A percentile compares a stretch with the other conserved stretches of the same genome.
These are phyloP conservation scores for Loripinus fragilis DNA, from an alignment of 2,888 invertebrate genomes.

Conservation along the genomic window DNA sequence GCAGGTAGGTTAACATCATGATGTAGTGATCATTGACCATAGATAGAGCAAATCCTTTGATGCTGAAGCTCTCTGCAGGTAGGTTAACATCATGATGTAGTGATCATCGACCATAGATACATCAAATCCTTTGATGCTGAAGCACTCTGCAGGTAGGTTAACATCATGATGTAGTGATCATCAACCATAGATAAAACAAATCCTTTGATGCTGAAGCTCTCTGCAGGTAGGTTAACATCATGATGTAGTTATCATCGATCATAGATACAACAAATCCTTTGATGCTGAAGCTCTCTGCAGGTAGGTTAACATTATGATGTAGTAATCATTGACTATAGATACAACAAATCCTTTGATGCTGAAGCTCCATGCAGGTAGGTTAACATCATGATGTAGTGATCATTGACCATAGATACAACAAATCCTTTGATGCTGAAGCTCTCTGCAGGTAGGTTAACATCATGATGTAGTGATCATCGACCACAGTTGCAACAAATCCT, in stretches of 20 bases:
- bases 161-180: constrained; percentile 86
- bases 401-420: constrained; percentile 87
- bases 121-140: constrained; percentile 87
- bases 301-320: constrained; percentile 86
- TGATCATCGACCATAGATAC: constrained; percentile 88
- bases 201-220: constrained; percentile 87
- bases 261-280: constrained; percentile 86
- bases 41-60: constrained; percentile 87
- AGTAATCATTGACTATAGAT: constrained; percentile 88
- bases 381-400: constrained; percentile 86
- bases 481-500: constrained; percentile 86
- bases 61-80: constrained; percentile 88
- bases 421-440: constrained; percentile 87
- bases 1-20: constrained; percentile 85
- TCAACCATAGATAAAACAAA: constrained; percentile 87
- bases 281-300: constrained; percentile 88
- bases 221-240: constrained; percentile 87
- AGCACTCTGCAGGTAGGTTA: constrained; percentile 87
- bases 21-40: constrained; percentile 88
- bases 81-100: constrained; percentile 84
- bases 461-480: constrained; percentile 88
- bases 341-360: constrained; percentile 87
- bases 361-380: constrained; percentile 88
- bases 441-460: constrained; percentile 87
- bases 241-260: constrained; percentile 88